Base-by-base conservation (phyloP, 2,113 vertebrate species). In the Chaetura pelagica region DNA sequence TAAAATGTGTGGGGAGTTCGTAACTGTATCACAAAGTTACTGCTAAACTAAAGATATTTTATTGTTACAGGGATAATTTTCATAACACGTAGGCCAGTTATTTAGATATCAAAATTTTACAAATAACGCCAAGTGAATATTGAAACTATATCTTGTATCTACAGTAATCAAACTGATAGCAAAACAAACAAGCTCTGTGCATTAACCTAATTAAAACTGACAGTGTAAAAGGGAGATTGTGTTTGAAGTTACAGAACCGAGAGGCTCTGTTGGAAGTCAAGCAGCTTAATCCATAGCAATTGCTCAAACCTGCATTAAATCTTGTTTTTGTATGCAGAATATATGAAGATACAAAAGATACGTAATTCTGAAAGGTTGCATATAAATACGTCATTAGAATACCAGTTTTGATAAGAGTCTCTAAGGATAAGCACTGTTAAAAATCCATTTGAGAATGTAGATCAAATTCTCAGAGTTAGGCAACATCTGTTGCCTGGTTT, bases 401-500 rank as follows among this genome's bases (percentile, higher is more conserved):
- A 85, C 71, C 15, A 59, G 22, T 77, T 86, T 80, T 67, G 77
- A 4, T 18, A 80, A 46, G 29, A 74, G 34, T 35, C 67, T 77
- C 82, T 64, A 87, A 73, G 46, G 55, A 77, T 54, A 79, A 89
- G 40, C 51, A 51, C 35, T 78, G 52, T 78, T 81, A 32, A 94
- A 86, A 94, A 84, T 64, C 76, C 48, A 20, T 27, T 34, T 35
- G 64, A 95, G 61, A 89, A 67, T 14, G 38, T 48, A 92, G 72
- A 67, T 92, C 72, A 76, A 34, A 90, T 86, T 88, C 89, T 93
- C 20, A 15, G 69, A 82, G 75, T 93, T 77, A 55, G 83, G 57
- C 92, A 93, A 93, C 79, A 89, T 89, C 90, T 92, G 83, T 86
- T 90, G 48, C 89, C 64, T 93, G 34, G 51, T 84, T 94, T 92